Base-by-base conservation (phyloP, 2,797 vertebrate genomes). In the Pterois miles region DNA sequence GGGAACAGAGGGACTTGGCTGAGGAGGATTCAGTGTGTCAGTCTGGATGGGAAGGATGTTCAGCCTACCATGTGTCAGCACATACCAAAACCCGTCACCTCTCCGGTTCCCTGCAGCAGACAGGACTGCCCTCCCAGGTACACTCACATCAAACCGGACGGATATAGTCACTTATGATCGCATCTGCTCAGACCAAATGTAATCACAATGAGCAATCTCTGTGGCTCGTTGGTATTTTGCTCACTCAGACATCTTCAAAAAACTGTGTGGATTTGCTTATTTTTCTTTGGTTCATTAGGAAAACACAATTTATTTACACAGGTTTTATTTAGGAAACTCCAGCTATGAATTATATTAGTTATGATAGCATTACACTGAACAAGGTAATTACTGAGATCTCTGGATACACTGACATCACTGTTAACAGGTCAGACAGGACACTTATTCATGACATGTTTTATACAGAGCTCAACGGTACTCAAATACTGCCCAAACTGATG, bases 121-220 rank as follows among this genome's bases (percentile, higher is more conserved):
- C 86, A 71, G 25, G 94, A 96, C 91, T 98, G 97, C 50, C 95
- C 96, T 16, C 90, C 96, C 64, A 96, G 97, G 97, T 98, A 93
- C 29, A 14, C 31, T 0, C 0, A 22, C 11, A 48, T 48, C 46
- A 5, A 33, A 33, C 7, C 31, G 40, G 40, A 36, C 8, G 16
- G 14, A 18, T 43, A 43, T 7, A 6, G 18, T 43, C 40, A 43
- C 40, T 43, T 14, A 43, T 14, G 40, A 43, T 43, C 16, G 14
- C 40, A 43, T 3, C 40, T 43, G 40, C n/a, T 48, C 48, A 50
- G 6, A 53, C 50, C 52, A 53, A 25, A 12, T 52, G 8, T n/a
- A 50, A n/a, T 50, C n/a, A 52, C 22, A 46, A 46, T 46, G 36
- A 38, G 36, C 36, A 43, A 20, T 8, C 3, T 43, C 4, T 48